Evolutionary conservation across 1,140 invertebrate genomes (phyloP).

Genomic region (Helicoverpa armigera): DNA sequence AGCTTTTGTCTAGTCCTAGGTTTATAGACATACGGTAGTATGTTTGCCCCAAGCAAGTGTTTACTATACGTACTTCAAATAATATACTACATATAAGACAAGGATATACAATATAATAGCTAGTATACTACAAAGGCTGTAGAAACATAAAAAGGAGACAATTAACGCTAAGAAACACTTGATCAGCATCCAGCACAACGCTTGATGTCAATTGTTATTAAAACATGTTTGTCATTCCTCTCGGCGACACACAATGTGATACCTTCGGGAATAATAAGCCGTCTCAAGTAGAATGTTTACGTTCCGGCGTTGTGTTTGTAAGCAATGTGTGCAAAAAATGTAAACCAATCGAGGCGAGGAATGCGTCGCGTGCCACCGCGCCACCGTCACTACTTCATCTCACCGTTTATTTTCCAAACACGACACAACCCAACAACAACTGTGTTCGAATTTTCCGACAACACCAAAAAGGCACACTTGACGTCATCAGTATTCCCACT

Average conservation of each 20-base stretch:
- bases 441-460: slow-evolving; percentile 9
- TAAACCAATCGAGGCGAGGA: slow-evolving; percentile 69
- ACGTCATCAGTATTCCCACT: slow-evolving; percentile 39
- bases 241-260: slow-evolving; percentile 51
- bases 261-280: slow-evolving; percentile 68
- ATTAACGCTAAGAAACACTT: neutral
- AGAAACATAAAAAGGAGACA: no score
- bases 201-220: slow-evolving; percentile 28
- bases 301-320: slow-evolving; percentile 74
- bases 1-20: no score
- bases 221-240: slow-evolving; percentile 47
- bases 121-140: no score
- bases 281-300: slow-evolving; percentile 66
- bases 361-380: slow-evolving; percentile 57
- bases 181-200: neutral
- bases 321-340: slow-evolving; percentile 81
- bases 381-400: slow-evolving; percentile 51
- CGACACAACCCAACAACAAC: slow-evolving; percentile 50
- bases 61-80: no score
- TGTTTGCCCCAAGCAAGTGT: no score
- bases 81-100: no score
- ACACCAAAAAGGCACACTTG: slow-evolving; percentile 41
- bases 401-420: slow-evolving; percentile 59
- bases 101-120: no score
- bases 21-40: no score